Conservation (phyloP, 2,888 invertebrate genomes). For the Ceratothoa steindachneri region DNA sequence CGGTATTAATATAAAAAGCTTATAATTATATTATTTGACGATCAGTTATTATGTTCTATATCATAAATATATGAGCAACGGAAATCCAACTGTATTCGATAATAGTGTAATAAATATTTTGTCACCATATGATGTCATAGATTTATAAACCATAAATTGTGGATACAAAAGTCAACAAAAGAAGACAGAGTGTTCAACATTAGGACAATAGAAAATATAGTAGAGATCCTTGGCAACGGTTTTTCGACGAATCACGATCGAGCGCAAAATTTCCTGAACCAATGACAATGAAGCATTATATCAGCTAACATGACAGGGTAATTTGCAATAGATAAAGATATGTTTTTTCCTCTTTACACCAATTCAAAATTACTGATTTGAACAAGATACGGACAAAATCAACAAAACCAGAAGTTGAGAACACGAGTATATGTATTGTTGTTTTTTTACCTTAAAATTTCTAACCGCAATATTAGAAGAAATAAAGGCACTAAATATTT, state of each 20-base stretch:
- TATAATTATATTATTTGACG: background rate
- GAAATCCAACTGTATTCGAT: background rate
- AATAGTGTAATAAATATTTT: background rate
- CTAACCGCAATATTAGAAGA: background rate
- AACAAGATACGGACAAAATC: background rate
- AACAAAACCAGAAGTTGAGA: background rate
- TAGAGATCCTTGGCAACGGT: background rate
- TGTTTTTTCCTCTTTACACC: background rate
- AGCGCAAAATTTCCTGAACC: background rate
- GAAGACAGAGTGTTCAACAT: background rate
- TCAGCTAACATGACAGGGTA: background rate
- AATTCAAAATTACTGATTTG: background rate
- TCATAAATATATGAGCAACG: background rate
- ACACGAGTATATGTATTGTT: background rate
- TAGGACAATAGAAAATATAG: background rate
- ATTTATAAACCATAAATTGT: background rate
- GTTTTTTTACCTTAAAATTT: background rate
- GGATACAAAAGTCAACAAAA: background rate
- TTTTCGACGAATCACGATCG: background rate
- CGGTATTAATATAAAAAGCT: no score
- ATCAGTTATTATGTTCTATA: background rate
- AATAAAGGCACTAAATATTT: background rate
- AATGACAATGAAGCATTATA: background rate
- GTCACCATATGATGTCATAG: background rate
- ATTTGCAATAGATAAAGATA: background rate